phyloP scores from a whole-genome alignment of 1,140 invertebrate species.

The Aphaenogaster rudis region DNA sequence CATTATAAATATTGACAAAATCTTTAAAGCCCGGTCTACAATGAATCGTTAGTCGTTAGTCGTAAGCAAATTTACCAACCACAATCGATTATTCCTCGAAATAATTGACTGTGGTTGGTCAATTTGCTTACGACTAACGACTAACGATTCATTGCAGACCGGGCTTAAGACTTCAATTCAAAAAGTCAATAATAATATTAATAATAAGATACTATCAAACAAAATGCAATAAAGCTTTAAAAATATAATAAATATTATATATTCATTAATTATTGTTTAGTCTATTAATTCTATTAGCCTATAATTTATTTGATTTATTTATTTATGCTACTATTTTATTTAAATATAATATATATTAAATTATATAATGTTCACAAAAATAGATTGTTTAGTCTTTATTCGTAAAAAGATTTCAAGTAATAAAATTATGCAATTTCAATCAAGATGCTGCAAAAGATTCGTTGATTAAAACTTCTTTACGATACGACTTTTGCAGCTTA shows the following conservation, averaged over 20 bases:
- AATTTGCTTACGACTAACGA: no score
- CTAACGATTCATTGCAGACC: no score
- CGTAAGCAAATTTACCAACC: no score
- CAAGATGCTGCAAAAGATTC: background rate
- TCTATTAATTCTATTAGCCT: background rate
- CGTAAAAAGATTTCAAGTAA: background rate
- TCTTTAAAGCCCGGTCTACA: background rate
- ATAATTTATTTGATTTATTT: background rate
- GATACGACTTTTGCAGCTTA: slow-evolving; percentile 25
- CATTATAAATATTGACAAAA: background rate
- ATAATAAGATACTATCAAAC: background rate
- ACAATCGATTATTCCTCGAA: no score
- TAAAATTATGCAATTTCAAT: slow-evolving; percentile 42
- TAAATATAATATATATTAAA: slow-evolving; percentile 10
- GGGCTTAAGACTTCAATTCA: background rate
- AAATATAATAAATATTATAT: background rate
- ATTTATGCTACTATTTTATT: background rate
- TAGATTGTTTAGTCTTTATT: background rate
- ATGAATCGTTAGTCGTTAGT: no score
- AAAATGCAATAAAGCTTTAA: background rate
- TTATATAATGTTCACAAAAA: background rate
- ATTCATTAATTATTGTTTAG: background rate
- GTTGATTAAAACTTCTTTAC: slow-evolving; percentile 13
- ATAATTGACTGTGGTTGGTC: no score
- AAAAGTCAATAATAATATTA: background rate